Conservation (phyloP, 2,888 invertebrate species). For the Pseudoips prasinana region DNA sequence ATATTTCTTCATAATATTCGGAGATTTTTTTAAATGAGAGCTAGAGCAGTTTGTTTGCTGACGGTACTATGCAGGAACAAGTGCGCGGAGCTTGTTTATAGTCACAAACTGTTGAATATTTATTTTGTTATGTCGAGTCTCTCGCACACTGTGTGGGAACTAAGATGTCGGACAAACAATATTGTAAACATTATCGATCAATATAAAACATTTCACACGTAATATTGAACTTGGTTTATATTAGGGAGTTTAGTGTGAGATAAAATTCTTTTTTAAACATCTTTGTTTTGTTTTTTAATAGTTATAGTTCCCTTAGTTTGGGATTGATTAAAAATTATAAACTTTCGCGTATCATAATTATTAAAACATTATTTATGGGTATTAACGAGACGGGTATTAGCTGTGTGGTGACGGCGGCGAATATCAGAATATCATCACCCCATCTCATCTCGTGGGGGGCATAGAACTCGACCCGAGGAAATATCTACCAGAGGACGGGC, state of each 20-base stretch:
- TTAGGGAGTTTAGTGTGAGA: conserved; percentile 21
- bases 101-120: conserved; percentile 74
- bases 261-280: conserved; percentile 5
- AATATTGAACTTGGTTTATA: conserved; percentile 18
- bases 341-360: too few species aligned
- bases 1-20: too few species aligned
- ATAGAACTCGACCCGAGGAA: too few species aligned
- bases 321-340: conserved; percentile 3
- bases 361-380: too few species aligned
- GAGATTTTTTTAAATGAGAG: too few species aligned
- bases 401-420: too few species aligned
- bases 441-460: too few species aligned
- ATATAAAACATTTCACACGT: conserved; percentile 34
- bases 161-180: conserved; percentile 44
- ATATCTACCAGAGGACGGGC: too few species aligned
- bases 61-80: conserved; percentile 56
- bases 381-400: too few species aligned
- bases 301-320: conserved; percentile 1
- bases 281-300: conserved; percentile 7
- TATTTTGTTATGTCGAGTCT: conserved; percentile 73
- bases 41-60: conserved; percentile 25
- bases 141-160: conserved; percentile 76
- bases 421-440: too few species aligned
- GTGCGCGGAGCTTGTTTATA: conserved; percentile 68
- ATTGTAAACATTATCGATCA: conserved; percentile 44